Evolutionary conservation across 2,888 invertebrate species (phyloP), one percentile per base, ranked within the genome.

Genomic region (Cryptocephalus moraei): DNA sequence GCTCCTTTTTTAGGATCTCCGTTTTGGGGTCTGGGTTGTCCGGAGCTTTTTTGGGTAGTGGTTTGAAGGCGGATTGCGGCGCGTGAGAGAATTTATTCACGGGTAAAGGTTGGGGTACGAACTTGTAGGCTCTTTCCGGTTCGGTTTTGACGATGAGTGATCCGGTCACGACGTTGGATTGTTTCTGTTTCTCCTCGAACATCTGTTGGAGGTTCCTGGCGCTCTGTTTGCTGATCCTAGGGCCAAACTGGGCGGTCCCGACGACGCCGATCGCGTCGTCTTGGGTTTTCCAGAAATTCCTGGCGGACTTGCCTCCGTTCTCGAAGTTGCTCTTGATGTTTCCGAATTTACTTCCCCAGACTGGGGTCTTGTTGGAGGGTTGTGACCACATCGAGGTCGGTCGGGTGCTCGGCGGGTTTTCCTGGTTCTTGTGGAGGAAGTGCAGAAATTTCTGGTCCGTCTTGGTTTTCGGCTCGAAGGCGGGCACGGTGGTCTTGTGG

Each of bases 371-470:
- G 33, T 52, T 47, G 22, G 47, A 52, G 22, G 54, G 54, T 8
- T 58, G 62, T 10, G 61, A 48, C 68, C 68, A 68, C 13, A 63
- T 38, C 1, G 65, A 59, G 8, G 49, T 51, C 2, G 36, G 12
- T 11, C 12, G 36, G 42, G 61, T 59, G 40, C 57, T 55, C 2
- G 49, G 33, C 32, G 41, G 43, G 34, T 69, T 75, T 40, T 80
- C 77, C 60, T 79, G 85, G 55, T 84, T 81, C 61, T 85, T 86
- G 55, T 82, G 83, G 63, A 91, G 82, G 57, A 91, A 84, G 0
- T 89, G 88, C 43, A 90, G 69, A 62, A 91, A 91, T 63, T 91
- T 91, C 46, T 79, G 77, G 64, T 91, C 91, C 59, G 86, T 89
- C 44, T 89, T 89, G 0, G 91, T 91, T 69, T 86, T 89, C 0